Conservation (phyloP, 2,888 invertebrate species). For the Anthophora plumipes region DNA sequence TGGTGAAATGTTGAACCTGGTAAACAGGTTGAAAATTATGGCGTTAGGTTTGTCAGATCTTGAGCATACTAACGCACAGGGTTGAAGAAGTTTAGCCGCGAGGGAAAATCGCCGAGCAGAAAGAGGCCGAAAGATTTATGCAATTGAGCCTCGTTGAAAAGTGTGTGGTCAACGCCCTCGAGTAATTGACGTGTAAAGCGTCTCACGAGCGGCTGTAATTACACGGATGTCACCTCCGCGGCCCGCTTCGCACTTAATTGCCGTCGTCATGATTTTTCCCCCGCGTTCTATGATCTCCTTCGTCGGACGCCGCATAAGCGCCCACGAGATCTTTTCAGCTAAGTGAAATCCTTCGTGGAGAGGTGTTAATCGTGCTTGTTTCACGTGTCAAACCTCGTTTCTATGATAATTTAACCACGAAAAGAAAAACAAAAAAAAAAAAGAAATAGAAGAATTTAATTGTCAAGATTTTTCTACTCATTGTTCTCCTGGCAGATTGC, state of each 20-base stretch:
- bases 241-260: constrained; percentile 58
- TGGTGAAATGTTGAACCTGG: no score
- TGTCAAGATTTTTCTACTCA: background rate
- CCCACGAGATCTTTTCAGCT: constrained; percentile 19
- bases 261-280: constrained; percentile 59
- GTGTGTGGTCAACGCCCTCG: constrained; percentile 66
- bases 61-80: no score
- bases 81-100: background rate
- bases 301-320: constrained; percentile 18
- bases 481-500: background rate
- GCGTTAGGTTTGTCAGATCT: no score
- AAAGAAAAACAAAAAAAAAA: no score
- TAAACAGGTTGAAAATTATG: no score
- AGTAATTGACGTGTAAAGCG: constrained; percentile 61
- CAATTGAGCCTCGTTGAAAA: constrained; percentile 66
- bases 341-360: constrained; percentile 2
- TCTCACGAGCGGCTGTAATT: constrained; percentile 54
- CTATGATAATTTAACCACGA: background rate
- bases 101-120: background rate
- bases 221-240: constrained; percentile 58
- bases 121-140: constrained; percentile 54
- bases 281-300: background rate
- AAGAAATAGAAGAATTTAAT: no score
- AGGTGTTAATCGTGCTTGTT: constrained; percentile 8
- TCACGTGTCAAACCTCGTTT: background rate